phyloP scores from a whole-genome alignment of 2,113 vertebrate species.

The Salminus brasiliensis region DNA sequence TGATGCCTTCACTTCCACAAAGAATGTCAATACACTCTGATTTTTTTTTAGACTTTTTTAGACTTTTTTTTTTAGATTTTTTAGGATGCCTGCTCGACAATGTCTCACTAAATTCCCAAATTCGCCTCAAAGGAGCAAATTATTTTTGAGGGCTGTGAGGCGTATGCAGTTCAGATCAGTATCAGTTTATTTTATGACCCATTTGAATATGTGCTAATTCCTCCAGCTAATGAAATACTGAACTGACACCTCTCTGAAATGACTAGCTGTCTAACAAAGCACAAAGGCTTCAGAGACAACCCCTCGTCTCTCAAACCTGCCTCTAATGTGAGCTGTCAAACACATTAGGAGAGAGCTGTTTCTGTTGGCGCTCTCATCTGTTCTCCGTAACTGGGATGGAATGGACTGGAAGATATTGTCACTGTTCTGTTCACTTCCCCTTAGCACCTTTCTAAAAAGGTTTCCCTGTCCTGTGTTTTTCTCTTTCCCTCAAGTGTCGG shows the following conservation, averaged over 20 bases:
- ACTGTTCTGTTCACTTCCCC: background rate
- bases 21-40: background rate
- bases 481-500: background rate
- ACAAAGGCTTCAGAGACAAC: background rate
- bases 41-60: too few species aligned
- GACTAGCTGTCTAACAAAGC: background rate
- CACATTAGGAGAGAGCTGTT: background rate
- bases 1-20: background rate
- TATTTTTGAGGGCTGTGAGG: background rate
- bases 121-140: background rate
- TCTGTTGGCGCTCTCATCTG: background rate
- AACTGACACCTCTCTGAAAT: background rate
- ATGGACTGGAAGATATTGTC: background rate
- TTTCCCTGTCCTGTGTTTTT: background rate
- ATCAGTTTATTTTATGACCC: conserved; percentile 2
- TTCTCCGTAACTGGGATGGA: background rate
- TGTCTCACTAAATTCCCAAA: background rate
- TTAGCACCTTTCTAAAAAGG: background rate
- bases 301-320: background rate
- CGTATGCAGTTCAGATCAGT: conserved; percentile 8
- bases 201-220: background rate
- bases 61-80: too few species aligned
- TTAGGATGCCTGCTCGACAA: background rate
- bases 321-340: background rate
- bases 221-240: background rate